These are phyloP conservation scores for Cebidichthys violaceus DNA, from an alignment of 2,113 vertebrate species.

Conservation along the genomic window DNA sequence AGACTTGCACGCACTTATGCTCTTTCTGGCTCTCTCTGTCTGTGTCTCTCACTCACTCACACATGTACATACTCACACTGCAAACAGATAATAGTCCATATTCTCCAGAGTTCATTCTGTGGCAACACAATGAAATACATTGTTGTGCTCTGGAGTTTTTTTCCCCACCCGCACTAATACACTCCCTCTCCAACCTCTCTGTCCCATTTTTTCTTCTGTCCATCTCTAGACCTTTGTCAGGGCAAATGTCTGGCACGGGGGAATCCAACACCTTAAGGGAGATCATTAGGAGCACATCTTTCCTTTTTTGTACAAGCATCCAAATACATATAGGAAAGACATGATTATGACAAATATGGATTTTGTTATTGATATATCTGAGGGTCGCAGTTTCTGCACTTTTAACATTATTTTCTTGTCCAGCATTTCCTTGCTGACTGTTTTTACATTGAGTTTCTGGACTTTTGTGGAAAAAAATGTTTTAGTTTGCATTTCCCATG, in stretches of 20 bases:
- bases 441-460: no score
- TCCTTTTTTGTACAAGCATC: neutral
- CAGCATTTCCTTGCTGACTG: no score
- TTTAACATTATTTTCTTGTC: no score
- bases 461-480: no score
- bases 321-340: neutral
- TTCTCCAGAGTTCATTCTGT: slow-evolving; percentile 60
- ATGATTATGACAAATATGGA: neutral
- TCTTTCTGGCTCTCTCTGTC: slow-evolving; percentile 13
- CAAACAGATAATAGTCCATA: slow-evolving; percentile 53
- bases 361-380: neutral
- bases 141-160: slow-evolving; percentile 52
- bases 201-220: neutral
- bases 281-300: neutral
- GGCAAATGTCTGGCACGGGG: neutral
- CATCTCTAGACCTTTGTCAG: neutral
- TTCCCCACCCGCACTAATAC: slow-evolving; percentile 28
- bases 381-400: neutral
- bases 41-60: slow-evolving; percentile 1
- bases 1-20: slow-evolving; percentile 46
- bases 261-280: neutral
- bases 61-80: neutral
- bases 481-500: neutral
- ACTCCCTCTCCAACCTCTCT: neutral
- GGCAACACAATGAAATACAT: slow-evolving; percentile 58